A percentile compares a stretch with the other conserved stretches of the same genome.
These are phyloP conservation scores for Netelia melanura DNA, from an alignment of 2,888 invertebrate species.

Conservation along the genomic window DNA sequence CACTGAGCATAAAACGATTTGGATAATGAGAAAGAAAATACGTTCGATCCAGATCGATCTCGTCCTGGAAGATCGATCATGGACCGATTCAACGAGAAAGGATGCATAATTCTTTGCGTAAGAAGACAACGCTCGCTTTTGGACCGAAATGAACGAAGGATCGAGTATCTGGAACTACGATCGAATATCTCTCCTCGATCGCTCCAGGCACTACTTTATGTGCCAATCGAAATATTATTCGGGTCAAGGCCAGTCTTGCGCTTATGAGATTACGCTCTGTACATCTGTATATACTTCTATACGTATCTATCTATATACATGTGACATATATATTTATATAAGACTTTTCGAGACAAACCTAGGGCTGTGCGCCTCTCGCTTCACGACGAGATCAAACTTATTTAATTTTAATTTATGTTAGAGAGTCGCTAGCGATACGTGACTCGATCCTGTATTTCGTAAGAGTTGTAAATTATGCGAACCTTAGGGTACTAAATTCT, in stretches of 20 bases:
- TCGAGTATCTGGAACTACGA: no score
- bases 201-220: not conserved
- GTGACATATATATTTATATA: constrained; percentile 24
- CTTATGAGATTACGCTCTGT: constrained; percentile 30
- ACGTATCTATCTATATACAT: not conserved
- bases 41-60: no score
- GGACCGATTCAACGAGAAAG: no score
- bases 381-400: not conserved
- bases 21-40: constrained; percentile 4
- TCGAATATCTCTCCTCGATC: no score
- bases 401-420: constrained; percentile 19
- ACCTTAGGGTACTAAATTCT: not conserved
- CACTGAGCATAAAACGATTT: not conserved
- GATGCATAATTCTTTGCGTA: no score
- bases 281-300: not conserved
- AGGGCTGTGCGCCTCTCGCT: not conserved
- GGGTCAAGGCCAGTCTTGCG: constrained; percentile 58
- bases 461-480: not conserved
- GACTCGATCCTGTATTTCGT: not conserved
- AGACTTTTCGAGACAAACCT: constrained; percentile 34
- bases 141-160: no score
- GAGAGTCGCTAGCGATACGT: not conserved
- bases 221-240: constrained; percentile 57
- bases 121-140: no score
- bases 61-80: no score